Evolutionary conservation across 2,888 invertebrate species (phyloP).

Genomic region (Chymomyza amoena): DNA sequence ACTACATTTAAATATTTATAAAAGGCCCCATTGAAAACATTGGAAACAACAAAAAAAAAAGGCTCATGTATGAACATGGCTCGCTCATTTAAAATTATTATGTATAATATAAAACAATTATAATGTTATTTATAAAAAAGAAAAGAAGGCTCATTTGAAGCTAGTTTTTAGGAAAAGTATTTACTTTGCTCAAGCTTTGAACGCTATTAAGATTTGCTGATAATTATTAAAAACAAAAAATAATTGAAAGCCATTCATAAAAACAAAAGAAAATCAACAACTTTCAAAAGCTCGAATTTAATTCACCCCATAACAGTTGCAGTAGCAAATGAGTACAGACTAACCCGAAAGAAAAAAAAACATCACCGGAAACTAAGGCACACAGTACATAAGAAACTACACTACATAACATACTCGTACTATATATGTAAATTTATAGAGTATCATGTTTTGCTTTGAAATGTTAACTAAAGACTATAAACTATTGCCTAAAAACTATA

Average conservation of each 20-base stretch:
- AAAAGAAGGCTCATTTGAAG: constrained; percentile 22
- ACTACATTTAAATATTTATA: constrained; percentile 19
- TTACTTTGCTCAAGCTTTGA: constrained; percentile 11
- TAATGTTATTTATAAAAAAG: background rate
- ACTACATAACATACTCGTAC: background rate
- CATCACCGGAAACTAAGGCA: constrained; percentile 10
- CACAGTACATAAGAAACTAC: constrained; percentile 22
- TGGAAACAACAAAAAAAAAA: constrained; percentile 22
- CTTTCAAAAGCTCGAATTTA: constrained; percentile 60
- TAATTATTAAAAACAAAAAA: constrained; percentile 7
- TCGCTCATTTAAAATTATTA: background rate
- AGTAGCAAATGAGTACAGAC: constrained; percentile 20
- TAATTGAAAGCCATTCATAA: background rate
- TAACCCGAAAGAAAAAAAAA: constrained; percentile 20
- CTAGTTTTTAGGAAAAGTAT: constrained; percentile 5
- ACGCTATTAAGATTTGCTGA: constrained; percentile 6
- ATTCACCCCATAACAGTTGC: constrained; percentile 43
- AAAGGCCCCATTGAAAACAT: constrained; percentile 28
- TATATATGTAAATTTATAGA: background rate
- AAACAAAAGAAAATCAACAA: constrained; percentile 31
- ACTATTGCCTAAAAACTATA: background rate
- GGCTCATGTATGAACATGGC: background rate
- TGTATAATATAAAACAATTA: background rate
- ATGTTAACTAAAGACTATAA: background rate
- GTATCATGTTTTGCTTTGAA: background rate